phyloP scores from a whole-genome alignment of 64 coral and sea anemone species.

The Pocillopora damicornis region DNA sequence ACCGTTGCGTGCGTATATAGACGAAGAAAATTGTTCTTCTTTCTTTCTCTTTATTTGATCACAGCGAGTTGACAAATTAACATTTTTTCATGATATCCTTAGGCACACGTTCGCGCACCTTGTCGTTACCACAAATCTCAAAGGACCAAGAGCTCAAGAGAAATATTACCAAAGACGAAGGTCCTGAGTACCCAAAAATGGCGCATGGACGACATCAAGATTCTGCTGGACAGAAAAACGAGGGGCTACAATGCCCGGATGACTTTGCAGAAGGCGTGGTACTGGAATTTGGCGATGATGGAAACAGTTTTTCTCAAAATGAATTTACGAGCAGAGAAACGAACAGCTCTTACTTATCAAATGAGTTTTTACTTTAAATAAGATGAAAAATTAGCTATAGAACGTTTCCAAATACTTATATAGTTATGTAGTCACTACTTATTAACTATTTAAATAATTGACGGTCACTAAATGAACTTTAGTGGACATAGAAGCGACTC shows the following conservation, averaged over 20 bases:
- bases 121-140: neutral
- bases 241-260: neutral
- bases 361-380: neutral
- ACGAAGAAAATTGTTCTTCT: neutral
- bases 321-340: neutral
- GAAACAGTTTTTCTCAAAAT: neutral
- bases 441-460: too few relatives aligned
- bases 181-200: neutral
- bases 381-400: neutral
- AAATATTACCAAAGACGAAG: neutral
- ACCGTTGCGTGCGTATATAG: too few relatives aligned
- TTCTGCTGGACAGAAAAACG: neutral
- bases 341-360: neutral
- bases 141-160: neutral
- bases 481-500: too few relatives aligned
- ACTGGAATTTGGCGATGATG: neutral
- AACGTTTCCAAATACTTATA: too few relatives aligned
- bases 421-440: too few relatives aligned
- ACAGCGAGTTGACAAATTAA: too few relatives aligned
- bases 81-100: neutral
- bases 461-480: too few relatives aligned
- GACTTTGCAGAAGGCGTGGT: neutral
- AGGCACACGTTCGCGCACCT: neutral
- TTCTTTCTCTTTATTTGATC: too few relatives aligned
- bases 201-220: neutral